Evolutionary conservation across 2,797 vertebrate genomes (phyloP).

Genomic region (Poeciliopsis paucimaculata): DNA sequence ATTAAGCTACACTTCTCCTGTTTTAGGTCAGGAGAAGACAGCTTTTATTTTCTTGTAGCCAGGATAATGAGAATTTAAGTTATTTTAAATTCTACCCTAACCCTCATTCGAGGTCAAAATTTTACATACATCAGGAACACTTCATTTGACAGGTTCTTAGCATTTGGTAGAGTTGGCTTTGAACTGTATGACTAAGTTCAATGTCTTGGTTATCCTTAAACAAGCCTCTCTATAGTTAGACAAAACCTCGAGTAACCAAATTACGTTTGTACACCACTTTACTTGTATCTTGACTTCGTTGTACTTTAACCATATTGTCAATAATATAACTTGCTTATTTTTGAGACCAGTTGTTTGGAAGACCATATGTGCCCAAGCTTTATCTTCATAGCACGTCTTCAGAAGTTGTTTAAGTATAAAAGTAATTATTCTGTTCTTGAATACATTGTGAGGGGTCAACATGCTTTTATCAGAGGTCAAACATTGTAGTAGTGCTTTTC

Average conservation of each 20-base stretch:
- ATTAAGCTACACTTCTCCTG: background rate
- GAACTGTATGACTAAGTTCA: background rate
- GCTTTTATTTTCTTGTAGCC: background rate
- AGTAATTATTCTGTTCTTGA: background rate
- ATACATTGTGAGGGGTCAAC: background rate
- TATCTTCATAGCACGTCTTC: background rate
- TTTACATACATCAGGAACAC: background rate
- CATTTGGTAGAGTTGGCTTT: background rate
- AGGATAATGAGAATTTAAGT: background rate
- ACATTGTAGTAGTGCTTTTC: background rate
- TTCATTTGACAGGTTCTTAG: background rate
- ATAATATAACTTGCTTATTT: background rate
- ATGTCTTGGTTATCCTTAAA: background rate
- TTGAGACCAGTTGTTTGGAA: background rate
- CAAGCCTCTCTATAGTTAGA: background rate
- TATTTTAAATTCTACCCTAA: background rate
- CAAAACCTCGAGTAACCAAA: background rate
- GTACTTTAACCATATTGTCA: background rate
- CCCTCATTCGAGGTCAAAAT: background rate
- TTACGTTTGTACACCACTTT: background rate
- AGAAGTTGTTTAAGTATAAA: background rate
- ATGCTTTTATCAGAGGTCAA: background rate
- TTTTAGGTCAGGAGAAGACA: background rate
- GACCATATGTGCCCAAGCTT: background rate
- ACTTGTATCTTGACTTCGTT: constrained; percentile 17